A percentile compares a stretch with the other conserved stretches of the same genome.
These are phyloP conservation scores for Thermophis baileyi DNA, from an alignment of 2,113 vertebrate species.

Conservation along the genomic window DNA sequence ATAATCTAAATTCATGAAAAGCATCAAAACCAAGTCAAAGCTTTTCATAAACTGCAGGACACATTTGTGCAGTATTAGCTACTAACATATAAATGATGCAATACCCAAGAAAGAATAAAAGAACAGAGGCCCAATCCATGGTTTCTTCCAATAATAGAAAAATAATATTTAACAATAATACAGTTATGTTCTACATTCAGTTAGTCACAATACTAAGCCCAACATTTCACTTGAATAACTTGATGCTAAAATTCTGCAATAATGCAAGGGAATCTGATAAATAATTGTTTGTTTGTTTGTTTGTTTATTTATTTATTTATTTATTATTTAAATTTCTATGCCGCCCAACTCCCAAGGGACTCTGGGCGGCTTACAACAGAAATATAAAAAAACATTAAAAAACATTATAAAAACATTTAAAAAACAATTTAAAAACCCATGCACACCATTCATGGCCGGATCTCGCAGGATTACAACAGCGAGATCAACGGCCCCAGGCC, in stretches of 20 bases:
- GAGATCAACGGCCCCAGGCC: too few relatives aligned
- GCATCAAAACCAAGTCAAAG: not conserved
- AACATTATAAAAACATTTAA: too few relatives aligned
- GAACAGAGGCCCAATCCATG: not conserved
- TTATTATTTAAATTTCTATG: too few relatives aligned
- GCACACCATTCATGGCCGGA: too few relatives aligned
- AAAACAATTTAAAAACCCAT: too few relatives aligned
- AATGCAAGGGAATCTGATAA: not conserved
- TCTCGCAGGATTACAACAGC: too few relatives aligned
- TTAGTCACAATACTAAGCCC: not conserved
- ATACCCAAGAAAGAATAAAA: not conserved
- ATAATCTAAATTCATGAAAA: not conserved
- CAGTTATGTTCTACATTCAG: not conserved
- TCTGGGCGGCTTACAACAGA: too few relatives aligned
- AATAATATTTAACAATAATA: not conserved
- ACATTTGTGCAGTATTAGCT: not conserved
- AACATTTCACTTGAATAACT: not conserved
- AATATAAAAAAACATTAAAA: too few relatives aligned
- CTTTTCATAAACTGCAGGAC: not conserved
- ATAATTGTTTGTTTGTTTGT: too few relatives aligned
- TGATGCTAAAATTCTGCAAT: not conserved
- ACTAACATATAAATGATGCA: not conserved
- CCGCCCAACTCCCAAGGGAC: too few relatives aligned
- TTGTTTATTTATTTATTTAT: too few relatives aligned
- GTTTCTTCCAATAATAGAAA: not conserved